These are phyloP conservation scores for Potamilus streckersoni DNA, from an alignment of 1,140 invertebrate genomes.

Conservation along the genomic window DNA sequence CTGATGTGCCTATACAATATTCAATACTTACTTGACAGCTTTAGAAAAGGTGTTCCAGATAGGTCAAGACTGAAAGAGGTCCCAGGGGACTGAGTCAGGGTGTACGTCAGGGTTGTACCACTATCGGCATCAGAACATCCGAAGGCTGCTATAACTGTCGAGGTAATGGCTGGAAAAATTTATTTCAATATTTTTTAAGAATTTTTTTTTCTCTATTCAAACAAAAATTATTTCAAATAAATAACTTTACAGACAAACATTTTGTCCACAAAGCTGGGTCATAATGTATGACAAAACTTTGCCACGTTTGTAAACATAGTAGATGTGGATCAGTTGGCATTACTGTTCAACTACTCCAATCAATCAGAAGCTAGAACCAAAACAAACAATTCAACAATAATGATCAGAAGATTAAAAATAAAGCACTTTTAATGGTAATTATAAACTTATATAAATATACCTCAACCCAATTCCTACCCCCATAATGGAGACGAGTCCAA, in stretches of 20 bases:
- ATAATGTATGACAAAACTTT: too few relatives aligned
- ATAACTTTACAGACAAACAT: background rate
- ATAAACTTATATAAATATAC: too few relatives aligned
- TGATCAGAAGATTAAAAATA: too few relatives aligned
- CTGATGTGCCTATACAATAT: background rate
- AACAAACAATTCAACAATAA: too few relatives aligned
- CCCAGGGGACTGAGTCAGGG: constrained; percentile 36
- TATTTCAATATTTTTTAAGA: background rate
- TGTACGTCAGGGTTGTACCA: constrained; percentile 39
- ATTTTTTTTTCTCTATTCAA: background rate
- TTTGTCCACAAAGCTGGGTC: background rate
- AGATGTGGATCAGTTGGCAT: too few relatives aligned
- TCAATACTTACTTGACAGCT: constrained; percentile 8
- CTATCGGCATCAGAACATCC: constrained; percentile 45
- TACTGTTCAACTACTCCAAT: too few relatives aligned
- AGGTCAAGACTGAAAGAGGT: constrained; percentile 20
- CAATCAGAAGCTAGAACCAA: too few relatives aligned
- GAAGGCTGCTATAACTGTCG: constrained; percentile 32
- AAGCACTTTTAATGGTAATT: too few relatives aligned
- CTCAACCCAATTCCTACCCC: too few relatives aligned
- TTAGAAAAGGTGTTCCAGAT: background rate
- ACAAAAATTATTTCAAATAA: background rate
- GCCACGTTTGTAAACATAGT: too few relatives aligned
- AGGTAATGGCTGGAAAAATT: constrained; percentile 13
- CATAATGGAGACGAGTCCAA: too few relatives aligned